Percentiles rank a stretch among this genome's conserved stretches.
phyloP scores from a whole-genome alignment of 2,113 vertebrate genomes.

The Pionites leucogaster region DNA sequence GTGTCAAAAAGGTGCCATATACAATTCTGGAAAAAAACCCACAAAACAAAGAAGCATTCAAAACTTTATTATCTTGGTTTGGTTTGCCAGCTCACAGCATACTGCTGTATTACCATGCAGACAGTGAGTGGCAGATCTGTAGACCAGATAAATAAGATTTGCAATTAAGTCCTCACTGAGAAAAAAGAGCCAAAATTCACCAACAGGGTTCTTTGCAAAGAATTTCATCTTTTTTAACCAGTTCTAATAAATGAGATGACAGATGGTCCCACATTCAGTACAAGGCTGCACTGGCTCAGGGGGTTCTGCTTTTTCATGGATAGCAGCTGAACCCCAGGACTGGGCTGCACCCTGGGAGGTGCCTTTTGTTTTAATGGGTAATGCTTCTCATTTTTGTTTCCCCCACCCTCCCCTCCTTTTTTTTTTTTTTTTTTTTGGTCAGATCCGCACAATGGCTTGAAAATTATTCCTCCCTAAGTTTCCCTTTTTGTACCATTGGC shows the following conservation, averaged over 20 bases:
- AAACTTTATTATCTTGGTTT: not conserved
- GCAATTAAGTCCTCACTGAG: constrained; percentile 17
- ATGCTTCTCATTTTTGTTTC: not conserved
- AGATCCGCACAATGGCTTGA: not conserved
- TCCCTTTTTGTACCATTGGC: not conserved
- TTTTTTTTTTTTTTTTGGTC: not conserved
- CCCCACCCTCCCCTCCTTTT: rapidly evolving
- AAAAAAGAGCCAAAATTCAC: constrained; percentile 36
- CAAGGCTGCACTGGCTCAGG: constrained; percentile 33
- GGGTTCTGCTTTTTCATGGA: constrained; percentile 3
- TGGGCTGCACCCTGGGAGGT: constrained; percentile 12
- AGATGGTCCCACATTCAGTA: constrained; percentile 59
- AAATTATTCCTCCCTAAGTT: not conserved
- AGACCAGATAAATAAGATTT: constrained; percentile 32
- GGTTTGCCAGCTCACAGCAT: not conserved
- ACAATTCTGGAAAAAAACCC: not conserved
- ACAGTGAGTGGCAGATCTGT: not conserved
- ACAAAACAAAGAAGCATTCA: not conserved
- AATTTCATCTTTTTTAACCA: constrained; percentile 4
- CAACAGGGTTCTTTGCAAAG: constrained; percentile 47
- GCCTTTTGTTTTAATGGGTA: constrained; percentile 35
- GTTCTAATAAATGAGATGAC: constrained; percentile 39
- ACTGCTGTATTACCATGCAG: not conserved
- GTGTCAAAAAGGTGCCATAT: not conserved
- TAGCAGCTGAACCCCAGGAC: constrained; percentile 59